A percentile compares a stretch with the other conserved stretches of the same genome.
Conservation (phyloP, 1,140 invertebrate species). For the Drosophila orena region DNA sequence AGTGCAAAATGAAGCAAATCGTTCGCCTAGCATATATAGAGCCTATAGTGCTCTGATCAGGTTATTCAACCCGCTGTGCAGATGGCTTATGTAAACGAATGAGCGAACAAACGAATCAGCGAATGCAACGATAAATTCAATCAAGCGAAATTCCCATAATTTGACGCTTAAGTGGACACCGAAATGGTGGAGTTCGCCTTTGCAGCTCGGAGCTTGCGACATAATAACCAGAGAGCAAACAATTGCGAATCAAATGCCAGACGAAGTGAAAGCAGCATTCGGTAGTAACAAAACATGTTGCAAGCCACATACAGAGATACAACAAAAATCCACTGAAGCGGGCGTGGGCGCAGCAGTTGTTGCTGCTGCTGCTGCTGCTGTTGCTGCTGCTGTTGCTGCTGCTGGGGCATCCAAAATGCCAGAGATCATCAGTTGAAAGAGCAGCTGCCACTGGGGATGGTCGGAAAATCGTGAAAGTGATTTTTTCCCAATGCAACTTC, state of each 20-base stretch:
- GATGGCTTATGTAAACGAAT: slow-evolving; percentile 66
- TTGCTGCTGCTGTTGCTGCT: slow-evolving; percentile 24
- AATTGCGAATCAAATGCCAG: slow-evolving; percentile 79
- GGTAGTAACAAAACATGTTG: slow-evolving; percentile 64
- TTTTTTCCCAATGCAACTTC: slow-evolving; percentile 18
- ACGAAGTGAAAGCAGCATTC: slow-evolving; percentile 76
- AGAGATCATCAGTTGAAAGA: slow-evolving; percentile 68
- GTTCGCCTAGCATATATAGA: slow-evolving; percentile 19
- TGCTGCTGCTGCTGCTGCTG: slow-evolving; percentile 22
- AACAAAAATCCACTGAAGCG: slow-evolving; percentile 40
- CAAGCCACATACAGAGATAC: slow-evolving; percentile 43
- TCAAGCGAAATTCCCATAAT: slow-evolving; percentile 84
- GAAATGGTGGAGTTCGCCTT: slow-evolving; percentile 54
- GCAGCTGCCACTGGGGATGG: slow-evolving; percentile 39
- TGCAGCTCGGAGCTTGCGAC: slow-evolving; percentile 73
- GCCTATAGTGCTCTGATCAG: slow-evolving; percentile 26
- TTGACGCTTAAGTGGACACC: slow-evolving; percentile 81
- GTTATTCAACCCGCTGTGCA: slow-evolving; percentile 66
- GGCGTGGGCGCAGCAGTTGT: slow-evolving; percentile 40
- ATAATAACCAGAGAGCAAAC: slow-evolving; percentile 74
- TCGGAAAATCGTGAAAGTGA: slow-evolving; percentile 39
- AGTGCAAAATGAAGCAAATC: slow-evolving; percentile 43
- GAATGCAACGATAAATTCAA: slow-evolving; percentile 74
- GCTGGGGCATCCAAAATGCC: slow-evolving; percentile 65
- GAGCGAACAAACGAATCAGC: slow-evolving; percentile 16